These are phyloP conservation scores for Lycia hirtaria DNA, from an alignment of 2,888 invertebrate species.

Conservation along the genomic window DNA sequence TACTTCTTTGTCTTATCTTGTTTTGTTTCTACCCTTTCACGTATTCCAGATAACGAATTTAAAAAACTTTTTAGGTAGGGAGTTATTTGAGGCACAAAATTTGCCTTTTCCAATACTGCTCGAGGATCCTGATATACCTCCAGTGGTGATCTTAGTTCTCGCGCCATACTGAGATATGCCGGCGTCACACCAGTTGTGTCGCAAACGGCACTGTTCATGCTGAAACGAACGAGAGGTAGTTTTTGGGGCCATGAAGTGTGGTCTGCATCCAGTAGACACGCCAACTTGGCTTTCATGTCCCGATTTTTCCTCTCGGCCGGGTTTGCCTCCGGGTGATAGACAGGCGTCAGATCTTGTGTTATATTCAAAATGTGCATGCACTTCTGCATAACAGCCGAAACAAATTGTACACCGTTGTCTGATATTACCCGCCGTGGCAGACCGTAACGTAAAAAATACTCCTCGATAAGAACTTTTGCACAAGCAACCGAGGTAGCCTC, in stretches of 20 bases:
- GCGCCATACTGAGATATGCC: neutral
- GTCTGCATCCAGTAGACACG: neutral
- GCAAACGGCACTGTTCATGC: neutral
- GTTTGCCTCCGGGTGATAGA: neutral
- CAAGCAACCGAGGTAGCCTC: neutral
- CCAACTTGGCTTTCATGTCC: neutral
- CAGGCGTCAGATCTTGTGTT: neutral
- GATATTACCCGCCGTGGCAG: neutral
- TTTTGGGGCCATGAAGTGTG: neutral
- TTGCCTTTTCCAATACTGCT: neutral
- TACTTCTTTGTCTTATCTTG: neutral
- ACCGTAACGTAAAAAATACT: neutral
- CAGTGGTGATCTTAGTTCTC: neutral
- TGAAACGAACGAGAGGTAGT: neutral
- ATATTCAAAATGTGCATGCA: neutral
- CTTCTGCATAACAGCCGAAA: neutral
- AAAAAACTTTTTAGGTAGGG: neutral
- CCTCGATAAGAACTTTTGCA: neutral
- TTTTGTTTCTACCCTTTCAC: neutral
- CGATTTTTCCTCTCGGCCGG: neutral
- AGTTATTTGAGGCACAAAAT: neutral
- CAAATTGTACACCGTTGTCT: neutral
- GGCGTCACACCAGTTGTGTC: neutral
- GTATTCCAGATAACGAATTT: neutral
- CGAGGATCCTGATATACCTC: neutral